Conservation (phyloP, 2,113 vertebrate species). For the Tyrannus savana region DNA sequence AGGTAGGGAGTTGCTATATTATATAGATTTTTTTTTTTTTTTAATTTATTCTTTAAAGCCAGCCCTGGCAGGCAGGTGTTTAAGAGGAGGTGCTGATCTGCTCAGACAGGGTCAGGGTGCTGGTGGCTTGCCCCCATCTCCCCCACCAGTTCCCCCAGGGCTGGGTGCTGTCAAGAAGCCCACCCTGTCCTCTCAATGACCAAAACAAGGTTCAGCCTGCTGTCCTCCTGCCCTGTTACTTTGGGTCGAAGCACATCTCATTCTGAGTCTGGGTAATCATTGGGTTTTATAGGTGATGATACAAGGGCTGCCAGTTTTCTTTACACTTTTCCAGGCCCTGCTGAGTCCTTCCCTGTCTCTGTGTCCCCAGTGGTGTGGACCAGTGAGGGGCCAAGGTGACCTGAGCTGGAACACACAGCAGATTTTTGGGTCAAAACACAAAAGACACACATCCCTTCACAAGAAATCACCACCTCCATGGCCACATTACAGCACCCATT, state of each 20-base stretch:
- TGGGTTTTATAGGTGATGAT: neutral
- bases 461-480: neutral
- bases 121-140: neutral
- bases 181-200: rapidly evolving
- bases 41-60: neutral
- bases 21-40: rapidly evolving
- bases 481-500: rapidly evolving
- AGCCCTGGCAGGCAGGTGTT: neutral
- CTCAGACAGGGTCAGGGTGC: neutral
- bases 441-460: rapidly evolving
- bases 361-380: neutral
- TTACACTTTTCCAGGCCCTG: neutral
- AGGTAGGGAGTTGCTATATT: neutral
- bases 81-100: neutral
- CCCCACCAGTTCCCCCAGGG: neutral
- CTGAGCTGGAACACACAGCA: neutral
- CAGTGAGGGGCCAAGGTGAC: neutral
- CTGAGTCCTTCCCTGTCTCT: neutral
- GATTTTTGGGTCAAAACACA: neutral
- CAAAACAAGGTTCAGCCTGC: neutral
- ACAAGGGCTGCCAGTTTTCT: neutral
- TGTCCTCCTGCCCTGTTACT: neutral
- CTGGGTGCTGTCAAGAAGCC: neutral
- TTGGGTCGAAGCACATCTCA: neutral
- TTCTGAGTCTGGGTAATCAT: neutral